Evolutionary conservation across 2,113 vertebrate genomes (phyloP).

Genomic region (Siniperca knerii): DNA sequence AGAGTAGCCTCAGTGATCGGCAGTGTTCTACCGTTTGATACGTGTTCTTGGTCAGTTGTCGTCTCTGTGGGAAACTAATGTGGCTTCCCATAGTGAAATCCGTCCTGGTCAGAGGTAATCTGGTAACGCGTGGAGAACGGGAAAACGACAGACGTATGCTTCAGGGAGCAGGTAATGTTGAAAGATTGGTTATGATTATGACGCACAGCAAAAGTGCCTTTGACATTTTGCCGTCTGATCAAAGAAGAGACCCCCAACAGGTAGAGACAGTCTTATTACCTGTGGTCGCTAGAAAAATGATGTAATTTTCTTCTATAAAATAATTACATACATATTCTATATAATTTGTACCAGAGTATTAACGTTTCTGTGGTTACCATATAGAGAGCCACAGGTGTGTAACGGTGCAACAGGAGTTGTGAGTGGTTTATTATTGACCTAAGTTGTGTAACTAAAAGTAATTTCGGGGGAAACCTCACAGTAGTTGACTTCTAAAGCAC

Average conservation of each 20-base stretch:
- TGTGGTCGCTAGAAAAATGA: too few relatives aligned
- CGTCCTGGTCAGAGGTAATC: not conserved
- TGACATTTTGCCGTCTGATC: not conserved
- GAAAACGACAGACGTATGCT: not conserved
- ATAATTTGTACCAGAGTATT: not conserved
- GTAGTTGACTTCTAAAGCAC: not conserved
- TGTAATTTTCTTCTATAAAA: not conserved
- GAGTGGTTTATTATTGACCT: not conserved
- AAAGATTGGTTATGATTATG: not conserved
- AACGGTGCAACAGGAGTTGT: not conserved
- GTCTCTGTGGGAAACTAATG: not conserved
- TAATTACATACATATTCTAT: not conserved
- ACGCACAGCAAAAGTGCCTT: not conserved
- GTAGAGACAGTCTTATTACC: not conserved
- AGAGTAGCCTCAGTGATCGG: not conserved
- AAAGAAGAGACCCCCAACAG: not conserved
- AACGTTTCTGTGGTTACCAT: not conserved
- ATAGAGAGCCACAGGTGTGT: not conserved
- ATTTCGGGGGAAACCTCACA: not conserved
- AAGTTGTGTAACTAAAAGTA: not conserved
- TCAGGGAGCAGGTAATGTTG: not conserved
- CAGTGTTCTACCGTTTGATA: not conserved
- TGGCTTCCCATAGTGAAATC: not conserved
- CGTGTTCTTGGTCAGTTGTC: too few relatives aligned
- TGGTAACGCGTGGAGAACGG: not conserved